Conservation (phyloP, 92 coral and sea anemone species). For the Heliopora coerulea region DNA sequence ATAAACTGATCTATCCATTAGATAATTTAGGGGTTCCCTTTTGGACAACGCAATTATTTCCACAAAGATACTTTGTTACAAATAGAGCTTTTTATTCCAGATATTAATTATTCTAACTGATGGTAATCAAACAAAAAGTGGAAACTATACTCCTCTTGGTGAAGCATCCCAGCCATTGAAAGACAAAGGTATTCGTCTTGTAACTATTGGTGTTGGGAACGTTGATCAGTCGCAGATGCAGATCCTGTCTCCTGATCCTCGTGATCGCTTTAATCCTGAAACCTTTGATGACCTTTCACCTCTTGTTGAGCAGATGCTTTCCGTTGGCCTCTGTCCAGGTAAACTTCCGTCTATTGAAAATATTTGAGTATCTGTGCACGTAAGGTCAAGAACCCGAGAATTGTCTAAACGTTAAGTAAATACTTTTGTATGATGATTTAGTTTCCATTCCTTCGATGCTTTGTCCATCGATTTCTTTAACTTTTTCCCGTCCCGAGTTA, state of each 20-base stretch:
- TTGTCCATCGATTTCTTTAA: too few species aligned
- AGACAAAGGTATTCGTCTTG: constrained; percentile 27
- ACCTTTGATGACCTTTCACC: constrained; percentile 1
- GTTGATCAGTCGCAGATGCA: constrained; percentile 17
- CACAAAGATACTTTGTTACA: background rate
- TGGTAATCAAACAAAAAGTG: constrained; percentile 34
- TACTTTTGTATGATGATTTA: too few species aligned
- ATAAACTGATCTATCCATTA: too few species aligned
- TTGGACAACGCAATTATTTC: too few species aligned
- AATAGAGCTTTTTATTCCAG: background rate
- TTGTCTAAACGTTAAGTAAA: too few species aligned
- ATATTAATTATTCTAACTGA: constrained; percentile 30
- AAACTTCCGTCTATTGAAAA: background rate
- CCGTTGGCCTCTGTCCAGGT: constrained; percentile 19
- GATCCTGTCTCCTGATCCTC: constrained; percentile 19
- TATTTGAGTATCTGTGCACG: too few species aligned
- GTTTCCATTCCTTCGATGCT: too few species aligned
- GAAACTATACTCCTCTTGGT: constrained; percentile 8
- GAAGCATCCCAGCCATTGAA: constrained; percentile 14
- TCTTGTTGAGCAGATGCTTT: constrained; percentile 16
- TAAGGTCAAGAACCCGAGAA: too few species aligned
- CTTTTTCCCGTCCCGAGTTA: too few species aligned
- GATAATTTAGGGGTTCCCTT: too few species aligned
- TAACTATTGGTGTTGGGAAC: constrained; percentile 31
- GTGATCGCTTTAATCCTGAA: constrained; percentile 11